Evolutionary conservation across 2,888 invertebrate species (phyloP).

Genomic region (Azorinus chamasolen): DNA sequence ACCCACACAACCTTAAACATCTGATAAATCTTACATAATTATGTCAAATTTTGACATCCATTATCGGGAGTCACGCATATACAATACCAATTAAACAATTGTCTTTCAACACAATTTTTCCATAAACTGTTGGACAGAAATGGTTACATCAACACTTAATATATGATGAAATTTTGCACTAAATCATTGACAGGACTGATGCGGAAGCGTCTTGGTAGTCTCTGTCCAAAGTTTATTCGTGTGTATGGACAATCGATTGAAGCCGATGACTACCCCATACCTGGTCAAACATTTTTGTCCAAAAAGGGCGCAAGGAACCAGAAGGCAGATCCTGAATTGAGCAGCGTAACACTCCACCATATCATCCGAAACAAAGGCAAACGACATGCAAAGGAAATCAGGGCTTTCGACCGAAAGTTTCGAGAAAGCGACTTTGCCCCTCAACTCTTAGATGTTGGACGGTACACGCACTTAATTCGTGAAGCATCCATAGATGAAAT

Average conservation of each 20-base stretch:
- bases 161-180: too few relatives aligned
- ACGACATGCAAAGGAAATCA: conserved; percentile 40
- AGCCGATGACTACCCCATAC: conserved; percentile 76
- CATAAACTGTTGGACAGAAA: too few relatives aligned
- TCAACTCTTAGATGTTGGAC: conserved; percentile 11
- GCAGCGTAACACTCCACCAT: conserved; percentile 68
- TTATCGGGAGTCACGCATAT: too few relatives aligned
- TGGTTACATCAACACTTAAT: too few relatives aligned
- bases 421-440: conserved; percentile 26
- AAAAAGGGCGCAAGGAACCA: conserved; percentile 48
- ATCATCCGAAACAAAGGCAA: conserved; percentile 64
- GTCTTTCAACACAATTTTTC: too few relatives aligned
- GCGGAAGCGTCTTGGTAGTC: conserved; percentile 48
- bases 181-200: conserved; percentile 59
- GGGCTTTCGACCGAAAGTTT: conserved; percentile 40
- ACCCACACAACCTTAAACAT: too few relatives aligned
- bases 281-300: conserved; percentile 63
- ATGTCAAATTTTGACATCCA: too few relatives aligned
- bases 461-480: conserved; percentile 19
- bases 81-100: too few relatives aligned
- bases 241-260: conserved; percentile 78
- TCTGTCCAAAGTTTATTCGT: conserved; percentile 74
- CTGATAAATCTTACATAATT: too few relatives aligned
- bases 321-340: conserved; percentile 35
- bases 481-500: conserved; percentile 66